Evolutionary conservation across 2,797 vertebrate genomes (phyloP).

Genomic region (Chloroceryle inda): DNA sequence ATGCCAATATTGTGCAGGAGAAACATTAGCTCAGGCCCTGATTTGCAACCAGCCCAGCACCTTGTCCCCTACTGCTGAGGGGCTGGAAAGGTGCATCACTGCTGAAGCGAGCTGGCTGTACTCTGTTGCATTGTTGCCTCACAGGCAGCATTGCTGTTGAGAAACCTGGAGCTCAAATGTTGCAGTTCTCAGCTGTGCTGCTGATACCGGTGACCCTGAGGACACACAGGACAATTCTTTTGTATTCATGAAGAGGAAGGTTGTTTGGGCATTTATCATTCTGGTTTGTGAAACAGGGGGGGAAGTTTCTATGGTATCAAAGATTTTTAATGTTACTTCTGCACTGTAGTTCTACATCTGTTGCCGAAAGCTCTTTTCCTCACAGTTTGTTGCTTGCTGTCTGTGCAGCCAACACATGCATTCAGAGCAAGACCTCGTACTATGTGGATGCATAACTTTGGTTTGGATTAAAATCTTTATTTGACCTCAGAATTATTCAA

Average conservation of each 20-base stretch:
- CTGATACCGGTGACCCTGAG: not conserved
- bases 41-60: not conserved
- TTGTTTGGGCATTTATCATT: not conserved
- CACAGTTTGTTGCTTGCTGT: not conserved
- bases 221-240: not conserved
- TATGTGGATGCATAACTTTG: not conserved
- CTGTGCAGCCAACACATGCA: fast-evolving
- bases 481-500: not conserved
- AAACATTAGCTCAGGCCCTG: fast-evolving
- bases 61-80: not conserved
- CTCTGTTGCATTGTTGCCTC: fast-evolving
- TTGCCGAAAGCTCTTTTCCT: not conserved
- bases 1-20: fast-evolving
- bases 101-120: fast-evolving
- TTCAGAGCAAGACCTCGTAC: not conserved
- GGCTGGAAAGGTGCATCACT: not conserved
- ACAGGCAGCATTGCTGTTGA: not conserved
- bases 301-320: not conserved
- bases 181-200: not conserved
- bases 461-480: not conserved
- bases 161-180: not conserved
- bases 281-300: not conserved
- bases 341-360: not conserved
- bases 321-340: not conserved
- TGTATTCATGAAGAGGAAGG: not conserved